A percentile compares a stretch with the other conserved stretches of the same genome.
Conservation (phyloP, 2,888 invertebrate species). For the Caenorhabditis uteleia region DNA sequence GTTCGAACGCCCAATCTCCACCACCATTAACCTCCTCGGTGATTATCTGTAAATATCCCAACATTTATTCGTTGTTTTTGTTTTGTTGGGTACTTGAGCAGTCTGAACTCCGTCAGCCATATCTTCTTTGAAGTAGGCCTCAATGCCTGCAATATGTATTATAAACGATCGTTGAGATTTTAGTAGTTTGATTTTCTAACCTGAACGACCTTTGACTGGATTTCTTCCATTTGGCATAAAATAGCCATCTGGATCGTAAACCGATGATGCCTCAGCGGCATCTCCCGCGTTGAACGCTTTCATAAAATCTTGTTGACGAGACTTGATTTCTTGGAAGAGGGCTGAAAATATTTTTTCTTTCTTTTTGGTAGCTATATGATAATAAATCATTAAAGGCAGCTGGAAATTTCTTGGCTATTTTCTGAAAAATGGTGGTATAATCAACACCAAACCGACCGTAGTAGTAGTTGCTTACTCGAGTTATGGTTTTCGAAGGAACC, state of each 20-base stretch:
- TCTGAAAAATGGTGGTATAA: too few relatives aligned
- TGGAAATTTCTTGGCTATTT: background rate
- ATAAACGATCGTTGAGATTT: background rate
- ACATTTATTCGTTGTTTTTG: background rate
- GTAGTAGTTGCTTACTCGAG: constrained; percentile 33
- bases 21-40: constrained; percentile 70
- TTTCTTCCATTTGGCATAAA: constrained; percentile 69
- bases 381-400: constrained; percentile 11
- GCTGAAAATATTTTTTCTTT: constrained; percentile 45
- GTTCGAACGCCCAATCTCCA: constrained; percentile 70
- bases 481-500: constrained; percentile 12
- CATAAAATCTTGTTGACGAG: constrained; percentile 69
- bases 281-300: constrained; percentile 68
- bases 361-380: background rate
- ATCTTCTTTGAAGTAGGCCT: constrained; percentile 68
- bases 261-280: constrained; percentile 52
- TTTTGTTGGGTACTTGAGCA: constrained; percentile 48
- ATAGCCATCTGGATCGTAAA: constrained; percentile 69
- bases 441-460: too few relatives aligned
- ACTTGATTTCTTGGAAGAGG: constrained; percentile 69
- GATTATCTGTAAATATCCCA: constrained; percentile 55
- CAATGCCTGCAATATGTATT: constrained; percentile 60
- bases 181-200: constrained; percentile 21
- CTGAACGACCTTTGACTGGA: constrained; percentile 67
- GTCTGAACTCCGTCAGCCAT: constrained; percentile 69